Percentiles rank a stretch among this genome's conserved stretches.
Conservation (phyloP, 2,888 invertebrate species). For the Ormyrus rosae region DNA sequence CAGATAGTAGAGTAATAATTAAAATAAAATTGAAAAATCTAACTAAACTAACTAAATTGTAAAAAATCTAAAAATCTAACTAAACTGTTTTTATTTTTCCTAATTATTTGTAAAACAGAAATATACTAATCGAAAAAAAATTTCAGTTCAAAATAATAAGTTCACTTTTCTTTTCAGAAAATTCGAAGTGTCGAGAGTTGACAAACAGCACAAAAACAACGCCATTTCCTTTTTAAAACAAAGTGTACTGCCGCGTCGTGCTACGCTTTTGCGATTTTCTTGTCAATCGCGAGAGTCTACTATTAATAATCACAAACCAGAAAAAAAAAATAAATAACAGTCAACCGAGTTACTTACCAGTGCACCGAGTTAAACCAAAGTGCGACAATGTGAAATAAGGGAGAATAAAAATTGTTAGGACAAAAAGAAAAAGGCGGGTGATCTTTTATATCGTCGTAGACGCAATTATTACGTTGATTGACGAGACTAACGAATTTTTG, state of each 20-base stretch:
- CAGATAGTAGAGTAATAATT: no score
- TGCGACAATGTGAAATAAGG: conserved; percentile 22
- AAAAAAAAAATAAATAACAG: not conserved
- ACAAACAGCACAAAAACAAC: not conserved
- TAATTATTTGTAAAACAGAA: no score
- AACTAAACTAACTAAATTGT: no score
- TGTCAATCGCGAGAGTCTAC: conserved; percentile 27
- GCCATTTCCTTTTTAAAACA: conserved; percentile 26
- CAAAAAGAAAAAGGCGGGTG: conserved; percentile 1
- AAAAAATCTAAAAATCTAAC: no score
- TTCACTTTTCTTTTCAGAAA: not conserved
- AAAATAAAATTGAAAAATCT: no score
- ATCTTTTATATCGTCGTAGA: conserved; percentile 60
- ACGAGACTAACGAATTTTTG: conserved; percentile 59
- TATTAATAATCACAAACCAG: not conserved
- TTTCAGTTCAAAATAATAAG: not conserved
- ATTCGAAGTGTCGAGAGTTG: not conserved
- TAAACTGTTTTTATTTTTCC: no score
- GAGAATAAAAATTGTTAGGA: conserved; percentile 21
- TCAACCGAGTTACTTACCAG: conserved; percentile 5
- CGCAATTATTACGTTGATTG: conserved; percentile 53
- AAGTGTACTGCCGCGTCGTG: conserved; percentile 39
- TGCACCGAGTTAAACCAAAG: not conserved
- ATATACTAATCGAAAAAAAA: not conserved
- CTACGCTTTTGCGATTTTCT: conserved; percentile 40